A percentile compares a stretch with the other conserved stretches of the same genome.
phyloP scores from a whole-genome alignment of 2,888 invertebrate species.

The Papilio demoleus region DNA sequence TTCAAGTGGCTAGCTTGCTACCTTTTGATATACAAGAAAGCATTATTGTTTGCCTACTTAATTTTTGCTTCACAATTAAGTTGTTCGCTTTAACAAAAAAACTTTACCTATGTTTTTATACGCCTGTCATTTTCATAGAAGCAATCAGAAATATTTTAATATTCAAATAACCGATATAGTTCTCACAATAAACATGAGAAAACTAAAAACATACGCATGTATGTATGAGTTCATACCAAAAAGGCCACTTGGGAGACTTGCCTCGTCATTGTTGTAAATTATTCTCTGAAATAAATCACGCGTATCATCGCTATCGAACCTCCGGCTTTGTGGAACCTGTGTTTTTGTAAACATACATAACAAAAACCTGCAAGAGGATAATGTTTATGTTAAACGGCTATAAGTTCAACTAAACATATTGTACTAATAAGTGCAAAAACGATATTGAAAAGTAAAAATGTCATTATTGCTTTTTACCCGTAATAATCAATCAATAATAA shows the following conservation, averaged over 20 bases:
- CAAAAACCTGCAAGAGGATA: too few species aligned
- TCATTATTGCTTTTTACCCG: too few species aligned
- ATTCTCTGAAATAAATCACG: slow-evolving; percentile 35
- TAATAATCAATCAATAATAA: too few species aligned
- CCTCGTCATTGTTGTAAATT: slow-evolving; percentile 40
- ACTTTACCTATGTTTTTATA: not conserved
- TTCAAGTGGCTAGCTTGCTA: too few species aligned
- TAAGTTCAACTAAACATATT: too few species aligned
- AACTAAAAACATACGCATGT: slow-evolving; percentile 1
- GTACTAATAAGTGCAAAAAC: too few species aligned
- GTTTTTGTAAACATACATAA: slow-evolving; percentile 29
- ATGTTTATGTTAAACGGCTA: too few species aligned
- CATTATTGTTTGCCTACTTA: too few species aligned
- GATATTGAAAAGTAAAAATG: too few species aligned
- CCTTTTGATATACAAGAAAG: too few species aligned
- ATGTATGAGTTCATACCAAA: slow-evolving; percentile 30
- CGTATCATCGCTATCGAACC: slow-evolving; percentile 37
- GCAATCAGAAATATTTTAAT: slow-evolving; percentile 15
- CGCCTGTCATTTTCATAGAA: not conserved
- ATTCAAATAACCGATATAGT: slow-evolving; percentile 8
- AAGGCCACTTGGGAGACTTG: slow-evolving; percentile 26
- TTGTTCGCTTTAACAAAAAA: not conserved
- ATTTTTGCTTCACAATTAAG: not conserved
- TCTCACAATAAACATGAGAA: slow-evolving; percentile 20
- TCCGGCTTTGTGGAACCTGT: slow-evolving; percentile 15